phyloP scores from a whole-genome alignment of 2,888 invertebrate species.

The Pedicia rivosa region DNA sequence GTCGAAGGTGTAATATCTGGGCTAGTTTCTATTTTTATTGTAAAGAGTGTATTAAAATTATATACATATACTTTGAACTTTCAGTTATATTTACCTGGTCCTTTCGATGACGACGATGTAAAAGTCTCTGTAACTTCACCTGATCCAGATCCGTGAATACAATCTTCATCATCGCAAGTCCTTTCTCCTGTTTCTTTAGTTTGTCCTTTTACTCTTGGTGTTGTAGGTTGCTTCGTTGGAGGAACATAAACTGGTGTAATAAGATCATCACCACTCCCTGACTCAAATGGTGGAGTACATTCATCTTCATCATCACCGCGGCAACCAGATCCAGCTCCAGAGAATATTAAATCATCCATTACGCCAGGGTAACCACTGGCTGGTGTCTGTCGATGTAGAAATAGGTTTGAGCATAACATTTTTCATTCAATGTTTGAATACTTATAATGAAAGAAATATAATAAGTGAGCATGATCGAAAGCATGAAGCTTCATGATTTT shows the following conservation, averaged over 20 bases:
- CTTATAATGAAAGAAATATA: too few species aligned
- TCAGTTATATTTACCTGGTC: constrained; percentile 26
- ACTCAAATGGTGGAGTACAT: constrained; percentile 67
- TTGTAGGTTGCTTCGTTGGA: constrained; percentile 55
- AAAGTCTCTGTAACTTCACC: constrained; percentile 52
- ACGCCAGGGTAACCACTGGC: constrained; percentile 63
- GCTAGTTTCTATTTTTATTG: constrained; percentile 8
- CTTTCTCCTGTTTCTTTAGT: constrained; percentile 24
- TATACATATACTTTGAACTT: background rate
- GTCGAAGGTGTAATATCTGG: constrained; percentile 6
- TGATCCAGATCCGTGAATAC: constrained; percentile 65
- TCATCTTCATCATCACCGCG: constrained; percentile 86
- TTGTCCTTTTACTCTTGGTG: constrained; percentile 23
- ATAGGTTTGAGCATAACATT: too few species aligned
- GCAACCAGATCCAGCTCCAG: constrained; percentile 83
- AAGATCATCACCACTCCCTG: constrained; percentile 77
- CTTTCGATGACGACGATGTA: constrained; percentile 36
- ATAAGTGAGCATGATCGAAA: too few species aligned
- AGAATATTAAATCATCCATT: constrained; percentile 80
- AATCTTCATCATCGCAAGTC: constrained; percentile 76
- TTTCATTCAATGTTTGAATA: too few species aligned
- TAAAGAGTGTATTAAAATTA: background rate
- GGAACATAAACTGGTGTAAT: constrained; percentile 87
- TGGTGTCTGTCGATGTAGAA: constrained; percentile 45
- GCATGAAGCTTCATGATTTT: too few species aligned